Base-by-base conservation (phyloP, 2,888 invertebrate genomes). In the Philaethria dido region DNA sequence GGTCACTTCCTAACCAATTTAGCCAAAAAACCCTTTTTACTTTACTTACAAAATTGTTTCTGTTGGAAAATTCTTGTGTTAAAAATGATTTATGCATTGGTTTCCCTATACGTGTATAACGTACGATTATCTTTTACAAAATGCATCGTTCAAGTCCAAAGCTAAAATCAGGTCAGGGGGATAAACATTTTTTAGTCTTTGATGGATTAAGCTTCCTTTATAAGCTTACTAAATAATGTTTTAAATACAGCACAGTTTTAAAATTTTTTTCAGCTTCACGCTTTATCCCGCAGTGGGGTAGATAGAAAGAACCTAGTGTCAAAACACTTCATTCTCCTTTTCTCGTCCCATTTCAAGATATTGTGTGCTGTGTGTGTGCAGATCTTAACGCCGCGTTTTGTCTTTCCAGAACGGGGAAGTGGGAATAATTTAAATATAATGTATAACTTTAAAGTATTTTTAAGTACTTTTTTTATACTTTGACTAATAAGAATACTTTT, bases 31-130 rank as follows among this genome's bases (percentile, higher is more conserved):
- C 29, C 29, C 44, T 45, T 60, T 60, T 45, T 29, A 33, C 14
- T 44, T 47, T 44, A 60, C 47, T 20, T 29, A 45, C n/a, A 29
- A 16, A 47, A 16, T 33, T 33, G 33, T 20, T 29, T 20, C 14
- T 47, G 18, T 14, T 47, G 45, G 47, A 57, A 42, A 42, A 42
- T 57, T 42, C 57, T 25, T 57, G n/a, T 22, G 22, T 36, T 29
- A 64, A 36, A 59, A 36, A 59, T 69, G 65, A 69, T 69, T 69
- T 66, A 69, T 63, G 66, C 63, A 42, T 69, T 66, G 47, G 66
- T 66, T 66, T 55, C 36, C 59, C 18, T 66, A 20, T 66, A 60
- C 66, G 60, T 52, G 52, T 52, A 59, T 59, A 25, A 20, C 8
- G 33, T 59, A 50, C 59, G 55, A 66, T 66, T 66, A 69, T 69